These are phyloP conservation scores for Anguilla anguilla DNA, from an alignment of 2,797 vertebrate genomes.

Conservation along the genomic window DNA sequence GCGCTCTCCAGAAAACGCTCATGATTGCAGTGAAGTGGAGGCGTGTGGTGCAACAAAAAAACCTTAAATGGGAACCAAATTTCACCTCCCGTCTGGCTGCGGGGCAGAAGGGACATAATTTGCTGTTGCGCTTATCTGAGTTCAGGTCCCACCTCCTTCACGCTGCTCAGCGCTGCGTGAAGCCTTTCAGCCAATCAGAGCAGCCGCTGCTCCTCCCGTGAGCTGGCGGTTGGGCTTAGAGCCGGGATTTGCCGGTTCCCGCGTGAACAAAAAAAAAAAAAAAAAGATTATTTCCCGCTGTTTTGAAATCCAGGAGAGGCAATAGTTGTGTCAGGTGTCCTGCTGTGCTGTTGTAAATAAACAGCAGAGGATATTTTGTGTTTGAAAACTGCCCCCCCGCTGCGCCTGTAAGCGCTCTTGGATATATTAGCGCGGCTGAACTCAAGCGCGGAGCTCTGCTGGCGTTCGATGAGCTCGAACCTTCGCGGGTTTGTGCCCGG, in stretches of 20 bases:
- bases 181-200: background rate
- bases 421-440: background rate
- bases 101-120: background rate
- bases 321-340: background rate
- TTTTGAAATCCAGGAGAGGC: background rate
- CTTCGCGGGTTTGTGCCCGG: conserved; percentile 11
- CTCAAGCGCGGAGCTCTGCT: conserved; percentile 10
- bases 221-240: background rate
- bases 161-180: background rate
- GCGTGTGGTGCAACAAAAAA: background rate
- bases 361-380: conserved; percentile 5
- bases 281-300: too few relatives aligned
- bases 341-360: conserved; percentile 28
- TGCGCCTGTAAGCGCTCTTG: background rate
- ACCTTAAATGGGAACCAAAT: conserved; percentile 19
- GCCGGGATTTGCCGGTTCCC: background rate
- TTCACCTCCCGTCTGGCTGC: background rate
- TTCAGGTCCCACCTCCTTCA: background rate
- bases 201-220: background rate
- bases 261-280: background rate
- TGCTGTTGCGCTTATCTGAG: background rate
- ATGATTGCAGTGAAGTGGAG: background rate
- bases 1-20: background rate
- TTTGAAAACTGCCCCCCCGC: background rate
- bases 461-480: conserved; percentile 5